phyloP scores from a whole-genome alignment of 2,888 invertebrate species.

The Drosophila mettleri region DNA sequence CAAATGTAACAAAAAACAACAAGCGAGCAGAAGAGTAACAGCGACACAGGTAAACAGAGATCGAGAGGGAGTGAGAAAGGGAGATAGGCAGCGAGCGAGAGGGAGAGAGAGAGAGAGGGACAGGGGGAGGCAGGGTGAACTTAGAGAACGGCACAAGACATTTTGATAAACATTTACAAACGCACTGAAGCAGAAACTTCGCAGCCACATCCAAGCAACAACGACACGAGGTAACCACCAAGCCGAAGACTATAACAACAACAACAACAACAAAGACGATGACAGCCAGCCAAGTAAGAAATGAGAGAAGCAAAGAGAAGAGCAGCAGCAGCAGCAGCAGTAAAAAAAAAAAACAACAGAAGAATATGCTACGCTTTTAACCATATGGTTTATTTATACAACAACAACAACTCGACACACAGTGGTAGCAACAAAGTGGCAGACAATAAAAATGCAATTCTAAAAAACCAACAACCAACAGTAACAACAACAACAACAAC shows the following conservation, averaged over 20 bases:
- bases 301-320: conserved; percentile 19
- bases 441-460: conserved; percentile 80
- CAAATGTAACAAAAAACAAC: conserved; percentile 74
- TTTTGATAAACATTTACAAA: conserved; percentile 80
- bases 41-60: conserved; percentile 1
- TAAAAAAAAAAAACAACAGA: conserved; percentile 24
- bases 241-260: conserved; percentile 34
- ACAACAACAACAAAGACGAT: conserved; percentile 41
- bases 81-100: neutral
- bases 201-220: conserved; percentile 47
- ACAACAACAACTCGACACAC: conserved; percentile 62
- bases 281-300: conserved; percentile 53
- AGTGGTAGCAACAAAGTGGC: conserved; percentile 76
- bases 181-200: conserved; percentile 77
- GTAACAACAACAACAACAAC: conserved; percentile 38
- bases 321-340: conserved; percentile 8
- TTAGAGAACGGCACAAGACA: conserved; percentile 76
- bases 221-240: conserved; percentile 53
- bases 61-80: conserved; percentile 10
- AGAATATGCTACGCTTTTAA: conserved; percentile 80
- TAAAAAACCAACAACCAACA: conserved; percentile 65
- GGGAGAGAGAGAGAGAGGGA: conserved; percentile 6
- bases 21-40: conserved; percentile 38
- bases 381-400: conserved; percentile 79
- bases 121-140: conserved; percentile 6